Evolutionary conservation across 2,113 vertebrate species (phyloP), one percentile per base, ranked within the genome.

Genomic region (Brachypodius melanocephalos): DNA sequence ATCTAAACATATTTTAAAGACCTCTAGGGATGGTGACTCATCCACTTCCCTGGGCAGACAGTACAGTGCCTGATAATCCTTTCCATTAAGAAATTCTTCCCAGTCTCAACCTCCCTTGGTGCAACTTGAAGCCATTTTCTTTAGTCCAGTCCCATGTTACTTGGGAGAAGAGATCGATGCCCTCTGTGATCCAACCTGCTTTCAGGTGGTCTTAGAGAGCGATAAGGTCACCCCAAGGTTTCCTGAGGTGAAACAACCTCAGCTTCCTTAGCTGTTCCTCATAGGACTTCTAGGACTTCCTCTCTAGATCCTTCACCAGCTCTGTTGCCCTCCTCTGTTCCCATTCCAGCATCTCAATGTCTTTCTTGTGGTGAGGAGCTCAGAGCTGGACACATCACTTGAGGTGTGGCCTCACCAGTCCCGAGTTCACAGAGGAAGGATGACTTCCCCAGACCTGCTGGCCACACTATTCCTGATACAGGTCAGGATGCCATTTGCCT

Each of bases 141-240:
- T 8, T 29, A 21, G 4, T 28, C 9, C 17, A 40, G 17, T 29
- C 6, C 6, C 20, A 25, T 57, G 17, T 15, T 45, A 46, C 12
- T 14, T 52, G 13, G 9, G 16, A 80, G 36, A 32, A 68, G 15
- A 32, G 7, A 29, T 8, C 0, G 0, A 51, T n/a, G 5, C 8
- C 15, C 13, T 58, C 20, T 1, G 7, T 14, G 5, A 14, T 40
- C 31, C 17, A 51, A 2, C 8, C 11, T 57, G 10, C 13, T 63
- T 36, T 40, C 25, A 57, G 32, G 12, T 14, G 17, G 4, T 5
- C 75, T 13, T 42, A 63, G 54, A 42, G 40, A 63, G 16, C 0
- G 0, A 16, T 32, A 25, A 52, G 8, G 11, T 63, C 45, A 22
- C 8, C 11, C 3, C 1, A 0, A 85, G 13, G 6, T 17, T 43